Evolutionary conservation across 2,797 vertebrate species (phyloP), one percentile per base, ranked within the genome.

Genomic region (Argyrosomus regius): DNA sequence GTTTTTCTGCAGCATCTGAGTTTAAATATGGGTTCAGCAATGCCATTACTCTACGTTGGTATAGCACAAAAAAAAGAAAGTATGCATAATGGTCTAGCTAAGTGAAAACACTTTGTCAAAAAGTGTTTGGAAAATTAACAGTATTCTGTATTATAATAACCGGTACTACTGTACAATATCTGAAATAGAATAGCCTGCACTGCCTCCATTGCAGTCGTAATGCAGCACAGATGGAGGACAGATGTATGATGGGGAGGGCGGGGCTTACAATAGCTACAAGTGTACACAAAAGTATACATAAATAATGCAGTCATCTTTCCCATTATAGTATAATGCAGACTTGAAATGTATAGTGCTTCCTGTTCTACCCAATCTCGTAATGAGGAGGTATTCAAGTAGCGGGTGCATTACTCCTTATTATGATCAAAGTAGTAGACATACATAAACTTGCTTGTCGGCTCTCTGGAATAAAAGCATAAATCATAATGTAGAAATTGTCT

Each of bases 261-360:
- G 41, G 39, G 43, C 49, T 60, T 80, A 75, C 73, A 76, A 80
- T 69, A 63, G 54, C 77, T 69, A 63, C 53, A 50, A 63, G 35
- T 56, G n/a, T 80, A 85, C 63, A 88, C 24, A 76, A 48, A 86
- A 81, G 53, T 10, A 64, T 31, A 57, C 53, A 88, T 87, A 70
- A 91, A 88, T 88, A 82, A 79, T 91, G 70, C 45, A 84, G 54
- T 81, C 75, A 75, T 83, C 57, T 72, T 82, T 88, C 35, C 31
- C 35, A 82, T 83, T 75, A 88, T 66, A 14, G 52, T 65, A 72
- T 82, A 82, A 90, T 77, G 43, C 48, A 82, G 39, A 80, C 43
- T 39, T 67, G 43, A 78, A 81, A 79, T 83, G 58, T 83, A 82
- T 72, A 72, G 59, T 48, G 24, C 59, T 63, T 28, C 11, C 48